These are phyloP conservation scores for Sebastes ruberrimus DNA, from an alignment of 2,797 vertebrate species.

Conservation along the genomic window DNA sequence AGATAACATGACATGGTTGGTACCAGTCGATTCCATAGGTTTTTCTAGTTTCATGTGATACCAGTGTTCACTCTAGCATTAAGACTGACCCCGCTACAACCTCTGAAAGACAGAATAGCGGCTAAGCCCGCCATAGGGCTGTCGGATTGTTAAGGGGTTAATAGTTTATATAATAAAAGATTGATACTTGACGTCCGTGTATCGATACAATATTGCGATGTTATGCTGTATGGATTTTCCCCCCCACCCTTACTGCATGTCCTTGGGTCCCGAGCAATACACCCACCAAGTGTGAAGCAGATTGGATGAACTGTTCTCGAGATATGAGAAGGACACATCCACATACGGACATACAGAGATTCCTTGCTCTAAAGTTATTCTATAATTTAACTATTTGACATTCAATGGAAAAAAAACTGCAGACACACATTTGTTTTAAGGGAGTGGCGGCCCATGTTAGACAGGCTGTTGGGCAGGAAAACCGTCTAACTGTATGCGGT, in stretches of 20 bases:
- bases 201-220: no score
- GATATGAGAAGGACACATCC: background rate
- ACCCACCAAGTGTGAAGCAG: background rate
- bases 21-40: no score
- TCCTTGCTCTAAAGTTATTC: background rate
- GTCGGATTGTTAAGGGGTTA: no score
- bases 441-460: background rate
- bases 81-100: no score
- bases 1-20: no score
- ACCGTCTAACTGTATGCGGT: background rate
- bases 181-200: no score
- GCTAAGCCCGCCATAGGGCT: accelerated
- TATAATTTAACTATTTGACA: background rate
- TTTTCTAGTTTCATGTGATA: accelerated
- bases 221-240: accelerated
- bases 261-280: background rate
- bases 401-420: background rate
- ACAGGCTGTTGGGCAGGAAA: background rate
- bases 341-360: background rate
- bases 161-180: no score
- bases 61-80: no score
- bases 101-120: no score
- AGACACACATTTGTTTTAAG: background rate
- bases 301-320: background rate
- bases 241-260: no score